Conservation (phyloP, 2,888 invertebrate genomes). For the Nemoura dubitans region DNA sequence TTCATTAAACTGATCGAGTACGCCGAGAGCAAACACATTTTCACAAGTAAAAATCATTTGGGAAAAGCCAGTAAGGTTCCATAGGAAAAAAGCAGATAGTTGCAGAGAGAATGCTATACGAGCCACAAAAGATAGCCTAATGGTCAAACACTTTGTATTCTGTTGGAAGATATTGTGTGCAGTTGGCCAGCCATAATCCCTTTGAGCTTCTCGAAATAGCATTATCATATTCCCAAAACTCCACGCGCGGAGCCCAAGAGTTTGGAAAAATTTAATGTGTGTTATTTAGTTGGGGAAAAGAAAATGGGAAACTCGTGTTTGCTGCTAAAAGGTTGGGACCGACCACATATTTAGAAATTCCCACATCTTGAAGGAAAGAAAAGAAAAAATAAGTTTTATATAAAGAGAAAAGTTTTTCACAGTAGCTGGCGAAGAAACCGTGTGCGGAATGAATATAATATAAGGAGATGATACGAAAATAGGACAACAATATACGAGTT, state of each 20-base stretch:
- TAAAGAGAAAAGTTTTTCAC: slow-evolving; percentile 16
- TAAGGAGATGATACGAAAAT: not conserved
- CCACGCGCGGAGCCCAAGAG: not conserved
- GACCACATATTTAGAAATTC: slow-evolving; percentile 26
- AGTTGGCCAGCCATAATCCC: not conserved
- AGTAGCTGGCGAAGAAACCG: not conserved
- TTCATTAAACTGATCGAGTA: slow-evolving; percentile 1
- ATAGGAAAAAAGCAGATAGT: not conserved
- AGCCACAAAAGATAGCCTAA: not conserved
- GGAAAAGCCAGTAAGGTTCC: not conserved
- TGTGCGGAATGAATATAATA: not conserved
- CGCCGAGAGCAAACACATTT: not conserved
- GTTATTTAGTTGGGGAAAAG: slow-evolving; percentile 29
- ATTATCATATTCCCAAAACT: slow-evolving; percentile 12
- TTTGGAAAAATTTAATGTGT: slow-evolving; percentile 26
- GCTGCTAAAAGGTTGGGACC: slow-evolving; percentile 17
- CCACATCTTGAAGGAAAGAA: not conserved
- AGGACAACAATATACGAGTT: not conserved
- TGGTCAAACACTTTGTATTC: slow-evolving; percentile 12
- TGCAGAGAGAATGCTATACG: not conserved
- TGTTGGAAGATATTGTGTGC: not conserved
- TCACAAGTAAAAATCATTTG: not conserved
- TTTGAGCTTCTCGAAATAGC: slow-evolving; percentile 7
- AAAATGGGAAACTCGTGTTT: slow-evolving; percentile 28
- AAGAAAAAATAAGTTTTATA: not conserved